Evolutionary conservation across 1,140 invertebrate species (phyloP), one percentile per base, ranked within the genome.

Genomic region (Lepidurus apus): DNA sequence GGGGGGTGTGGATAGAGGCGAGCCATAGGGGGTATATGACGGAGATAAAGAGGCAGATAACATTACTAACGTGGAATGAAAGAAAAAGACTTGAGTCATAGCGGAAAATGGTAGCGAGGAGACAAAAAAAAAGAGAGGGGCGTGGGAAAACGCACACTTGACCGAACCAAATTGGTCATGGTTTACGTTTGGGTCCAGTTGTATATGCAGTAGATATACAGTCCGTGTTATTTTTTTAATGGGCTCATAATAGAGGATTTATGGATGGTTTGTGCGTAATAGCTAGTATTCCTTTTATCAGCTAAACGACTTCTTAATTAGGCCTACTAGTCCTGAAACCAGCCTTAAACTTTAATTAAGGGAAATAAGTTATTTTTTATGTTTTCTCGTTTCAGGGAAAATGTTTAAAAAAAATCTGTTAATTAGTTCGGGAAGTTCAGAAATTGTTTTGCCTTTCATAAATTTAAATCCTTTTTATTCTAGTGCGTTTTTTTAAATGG

Each of bases 111-210:
- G 17, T 13, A 65, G 53, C 53, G 17, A n/a, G 53, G 34, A 34
- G 34, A 34, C 26, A 34, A 34, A 34, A 34, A 65, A 21, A 65
- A n/a, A 65, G 21, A 65, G 53, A 4, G 17, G 47, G 53, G 21
- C 53, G 21, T 65, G 53, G 53, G 53, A 65, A 65, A 65, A 21
- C 53, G 53, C 53, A 17, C 53, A 65, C 53, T 65, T 65, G 53
- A 65, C 21, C 53, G 53, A 65, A 65, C 53, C 17, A 17, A 13
- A 65, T 65, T 65, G 21, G 53, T 65, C 53, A 65, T 17, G 53
- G 53, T 65, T 65, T 65, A 65, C 53, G 53, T 65, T 65, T n/a
- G 17, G 53, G 53, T 21, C 21, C 13, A n/a, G 53, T 65, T 13
- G 21, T 65, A 3, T 13, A 3, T 13, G 13, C 17, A 65, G 0